A percentile compares a stretch with the other conserved stretches of the same genome.
Evolutionary conservation across 2,888 invertebrate species (phyloP).

Genomic region (Caenorhabditis sp.): DNA sequence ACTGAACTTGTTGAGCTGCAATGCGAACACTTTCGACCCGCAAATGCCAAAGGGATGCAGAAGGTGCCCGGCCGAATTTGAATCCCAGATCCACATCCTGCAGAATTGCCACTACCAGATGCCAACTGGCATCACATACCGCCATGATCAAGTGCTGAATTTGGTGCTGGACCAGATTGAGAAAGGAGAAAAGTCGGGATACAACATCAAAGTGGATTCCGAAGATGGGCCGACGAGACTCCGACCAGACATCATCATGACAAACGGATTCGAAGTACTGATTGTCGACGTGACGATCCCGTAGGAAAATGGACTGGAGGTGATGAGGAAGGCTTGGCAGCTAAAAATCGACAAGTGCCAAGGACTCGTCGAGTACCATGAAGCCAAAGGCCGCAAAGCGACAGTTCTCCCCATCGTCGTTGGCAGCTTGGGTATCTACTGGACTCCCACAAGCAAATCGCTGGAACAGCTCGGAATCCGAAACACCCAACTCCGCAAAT

Average conservation of each 20-base stretch:
- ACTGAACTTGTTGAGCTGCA: slow-evolving; percentile 13
- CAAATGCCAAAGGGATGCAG: neutral
- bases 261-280: neutral
- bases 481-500: neutral
- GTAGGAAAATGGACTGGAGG: slow-evolving; percentile 16
- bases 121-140: neutral
- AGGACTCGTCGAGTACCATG: no score
- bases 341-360: slow-evolving; percentile 24
- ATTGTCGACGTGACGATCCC: slow-evolving; percentile 22
- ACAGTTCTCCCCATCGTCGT: no score
- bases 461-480: neutral
- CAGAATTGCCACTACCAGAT: slow-evolving; percentile 3
- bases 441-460: neutral
- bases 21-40: neutral
- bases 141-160: slow-evolving; percentile 13
- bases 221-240: neutral
- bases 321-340: neutral
- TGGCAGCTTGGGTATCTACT: slow-evolving; percentile 12
- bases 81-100: slow-evolving; percentile 29
- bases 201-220: slow-evolving; percentile 1
- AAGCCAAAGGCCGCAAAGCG: no score
- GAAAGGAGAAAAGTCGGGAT: slow-evolving; percentile 1
- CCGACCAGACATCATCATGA: slow-evolving; percentile 7
- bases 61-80: neutral
- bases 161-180: neutral